Evolutionary conservation across 2,888 invertebrate genomes (phyloP), one percentile per base, ranked within the genome.

Genomic region (Drosophila nigritarsus): DNA sequence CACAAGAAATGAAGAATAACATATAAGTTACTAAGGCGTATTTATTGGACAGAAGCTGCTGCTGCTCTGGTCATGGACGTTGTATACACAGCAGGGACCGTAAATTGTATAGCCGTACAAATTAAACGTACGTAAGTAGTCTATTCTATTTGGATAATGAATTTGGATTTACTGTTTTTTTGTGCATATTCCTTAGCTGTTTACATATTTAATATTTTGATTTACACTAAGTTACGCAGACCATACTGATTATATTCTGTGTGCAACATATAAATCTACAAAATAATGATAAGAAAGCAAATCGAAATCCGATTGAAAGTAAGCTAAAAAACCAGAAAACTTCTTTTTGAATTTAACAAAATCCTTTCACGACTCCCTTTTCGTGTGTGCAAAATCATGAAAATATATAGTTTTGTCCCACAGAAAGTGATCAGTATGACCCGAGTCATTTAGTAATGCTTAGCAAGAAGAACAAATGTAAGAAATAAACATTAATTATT

Each of bases 11-110:
- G 1, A 18, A 30, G 15, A 34, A 30, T 53, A 49, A 66, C 27
- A 38, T 49, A 76, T 63, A 80, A 77, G 62, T 71, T 65, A 54
- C 59, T 65, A 56, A 65, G 65, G 61, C 60, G 53, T 75, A 38
- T 63, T 56, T 60, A 58, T 34, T 63, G 38, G 54, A 45, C 54
- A 49, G 50, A 72, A 78, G 73, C 73, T 78, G 65, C 59, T 62
- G 50, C 62, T 61, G 59, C 45, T 62, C 58, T 58, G 63, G 66
- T 71, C 63, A 40, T 54, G 59, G 36, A 20, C 65, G 15, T 27
- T 24, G 20, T 32, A 27, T 29, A 65, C 36, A 27, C 45, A 24
- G 8, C 45, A 45, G 24, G 45, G 45, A 45, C 45, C 45, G 45
- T 45, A 45, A 45, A 24, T 45, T 45, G 1, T 8, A 45, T 24